Conservation (phyloP, 1,140 invertebrate species). For the Aphelenchoides besseyi region DNA sequence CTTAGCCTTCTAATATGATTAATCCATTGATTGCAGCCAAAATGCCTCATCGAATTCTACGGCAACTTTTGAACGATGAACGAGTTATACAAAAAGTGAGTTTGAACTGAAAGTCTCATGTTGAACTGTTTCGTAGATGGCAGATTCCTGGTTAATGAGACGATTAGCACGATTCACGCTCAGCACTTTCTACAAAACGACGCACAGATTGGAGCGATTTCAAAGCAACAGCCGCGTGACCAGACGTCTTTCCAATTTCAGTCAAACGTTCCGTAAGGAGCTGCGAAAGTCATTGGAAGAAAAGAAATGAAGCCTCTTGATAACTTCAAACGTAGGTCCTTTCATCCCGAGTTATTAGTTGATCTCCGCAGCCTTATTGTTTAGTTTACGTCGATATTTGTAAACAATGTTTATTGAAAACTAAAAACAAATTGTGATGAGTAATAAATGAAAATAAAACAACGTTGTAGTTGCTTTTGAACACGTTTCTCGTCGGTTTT, state of each 20-base stretch:
- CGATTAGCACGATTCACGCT: neutral
- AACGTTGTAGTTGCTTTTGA: neutral
- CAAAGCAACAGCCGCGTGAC: neutral
- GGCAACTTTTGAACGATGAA: neutral
- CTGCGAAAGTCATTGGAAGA: neutral
- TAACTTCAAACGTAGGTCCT: no score
- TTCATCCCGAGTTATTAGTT: neutral
- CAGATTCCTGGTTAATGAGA: neutral
- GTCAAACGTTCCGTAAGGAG: neutral
- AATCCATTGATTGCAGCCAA: neutral
- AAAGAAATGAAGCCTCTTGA: slow-evolving; percentile 2
- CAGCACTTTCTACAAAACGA: neutral
- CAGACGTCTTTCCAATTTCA: neutral
- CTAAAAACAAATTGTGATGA: neutral
- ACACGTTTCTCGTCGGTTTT: neutral
- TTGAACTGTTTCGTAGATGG: no score
- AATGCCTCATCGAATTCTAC: neutral
- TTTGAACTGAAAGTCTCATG: neutral
- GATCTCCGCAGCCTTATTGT: no score
- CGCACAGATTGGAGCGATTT: neutral
- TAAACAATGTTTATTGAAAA: neutral
- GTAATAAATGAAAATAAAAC: neutral
- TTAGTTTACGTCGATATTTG: no score
- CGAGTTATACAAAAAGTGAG: neutral
- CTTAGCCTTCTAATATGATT: neutral